Base-by-base conservation (phyloP, 2,113 vertebrate species). In the Leptodactylus fuscus region DNA sequence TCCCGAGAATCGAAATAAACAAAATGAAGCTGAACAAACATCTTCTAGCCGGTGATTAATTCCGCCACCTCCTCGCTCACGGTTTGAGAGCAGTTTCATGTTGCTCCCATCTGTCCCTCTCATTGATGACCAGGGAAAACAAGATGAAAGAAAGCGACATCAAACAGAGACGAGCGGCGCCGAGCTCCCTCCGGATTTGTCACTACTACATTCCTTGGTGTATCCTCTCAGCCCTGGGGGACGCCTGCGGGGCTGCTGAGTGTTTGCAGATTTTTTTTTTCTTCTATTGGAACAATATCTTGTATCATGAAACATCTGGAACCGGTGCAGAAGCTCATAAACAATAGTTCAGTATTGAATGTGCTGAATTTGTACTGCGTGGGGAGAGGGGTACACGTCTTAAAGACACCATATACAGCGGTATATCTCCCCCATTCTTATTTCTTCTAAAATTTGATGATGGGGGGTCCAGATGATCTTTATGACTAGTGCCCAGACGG, bases 111-210 rank as follows among this genome's bases (percentile, higher is more conserved):
- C 46, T 76, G 74, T 51, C 44, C 44, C 48, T 76, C 73, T 48
- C 46, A 32, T 16, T 76, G 73, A 49, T 76, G 73, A 49, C 44
- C 73, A 76, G 48, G n/a, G 51, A 76, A 49, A 51, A 32, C 24
- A 76, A 51, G 44, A 76, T 76, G 73, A 76, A 76, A 76, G 73
- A 15, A 76, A 10, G 22, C 48, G 3, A 49, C 44, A 76, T 76
- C 46, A 76, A 76, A 76, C 24, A 13, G 48, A 49, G 48, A 32
- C 27, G 22, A 76, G 27, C 46, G 73, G 15, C 73, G 4, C 5
- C 44, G 0, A 5, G 44, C 2, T 16, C 73, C 46, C 44, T 7
- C 36, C 15, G 41, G 44, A 29, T 32, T 34, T 51, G 48, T 53
- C 48, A 10, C 74, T 1, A 11, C 7, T 15, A 51, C 46, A 10